Base-by-base conservation (phyloP, 2,113 vertebrate genomes). In the Potamarius usumacintae region DNA sequence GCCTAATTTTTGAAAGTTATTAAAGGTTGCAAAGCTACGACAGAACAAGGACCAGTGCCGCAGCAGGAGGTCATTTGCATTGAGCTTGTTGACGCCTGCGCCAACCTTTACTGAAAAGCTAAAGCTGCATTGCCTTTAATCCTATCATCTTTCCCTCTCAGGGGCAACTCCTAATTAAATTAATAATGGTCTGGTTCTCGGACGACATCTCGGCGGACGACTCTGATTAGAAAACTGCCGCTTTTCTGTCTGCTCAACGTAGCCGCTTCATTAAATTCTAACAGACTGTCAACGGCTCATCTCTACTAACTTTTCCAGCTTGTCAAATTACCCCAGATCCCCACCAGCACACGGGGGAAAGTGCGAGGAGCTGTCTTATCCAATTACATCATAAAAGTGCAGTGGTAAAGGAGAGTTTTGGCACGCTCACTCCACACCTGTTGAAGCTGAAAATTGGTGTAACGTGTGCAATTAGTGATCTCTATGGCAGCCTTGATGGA, bases 111-210 rank as follows among this genome's bases (percentile, higher is more conserved):
- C 83, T 69, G 81, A 87, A 87, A 83, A 76, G 74, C 79, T 58
- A 2, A 52, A 58, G 78, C 77, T 25, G 22, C 65, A 76, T 60
- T 81, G 69, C 7, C 63, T 52, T 52, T 88, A 87, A 89, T 88
- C 80, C 83, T 62, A 83, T 86, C 88, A 88, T 83, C 50, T 55
- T 57, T 85, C 69, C 87, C 52, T 20, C 87, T 48, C 53, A 83
- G 27, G 88, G 88, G 42, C 65, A 82, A n/a, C 62, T 58, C 27
- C 78, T 91, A 82, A 89, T 91, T 90, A 74, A 85, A 90, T 90
- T 88, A 89, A 89, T 90, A 89, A 90, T 90, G 88, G 76, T 65
- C 67, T 12, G 7, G 60, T 69, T 82, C 58, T 57, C 57, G 11
- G 77, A 57, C 11, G 5, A 34, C 14, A 62, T 52, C 77, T 12